phyloP scores from a whole-genome alignment of 2,888 invertebrate genomes.

The Anodontia alba region DNA sequence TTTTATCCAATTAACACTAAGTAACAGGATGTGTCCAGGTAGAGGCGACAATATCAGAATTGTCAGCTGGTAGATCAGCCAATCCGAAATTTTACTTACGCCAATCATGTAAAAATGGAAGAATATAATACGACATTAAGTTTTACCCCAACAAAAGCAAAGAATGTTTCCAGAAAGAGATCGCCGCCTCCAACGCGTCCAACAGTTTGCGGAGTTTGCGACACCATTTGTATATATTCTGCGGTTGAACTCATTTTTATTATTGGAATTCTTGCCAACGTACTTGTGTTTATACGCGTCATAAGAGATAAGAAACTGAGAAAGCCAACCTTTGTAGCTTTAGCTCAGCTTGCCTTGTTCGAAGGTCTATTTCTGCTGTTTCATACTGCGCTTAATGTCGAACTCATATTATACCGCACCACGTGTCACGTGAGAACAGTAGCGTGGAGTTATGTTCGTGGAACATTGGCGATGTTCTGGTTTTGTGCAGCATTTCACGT shows the following conservation, averaged over 20 bases:
- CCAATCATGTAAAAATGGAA: too few relatives aligned
- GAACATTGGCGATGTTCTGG: neutral
- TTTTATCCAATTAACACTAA: too few relatives aligned
- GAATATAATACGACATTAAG: neutral
- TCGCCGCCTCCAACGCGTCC: neutral
- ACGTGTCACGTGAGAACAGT: neutral
- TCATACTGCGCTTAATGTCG: neutral
- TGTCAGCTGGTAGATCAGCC: too few relatives aligned
- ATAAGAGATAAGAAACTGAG: neutral
- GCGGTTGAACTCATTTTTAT: neutral
- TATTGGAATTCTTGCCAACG: neutral
- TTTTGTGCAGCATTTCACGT: neutral
- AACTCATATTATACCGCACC: neutral
- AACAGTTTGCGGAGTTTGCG: neutral
- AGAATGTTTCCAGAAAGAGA: neutral
- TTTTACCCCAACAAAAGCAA: neutral
- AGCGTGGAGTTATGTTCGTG: neutral
- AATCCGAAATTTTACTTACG: too few relatives aligned
- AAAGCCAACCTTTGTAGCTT: neutral
- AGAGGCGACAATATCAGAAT: too few relatives aligned
- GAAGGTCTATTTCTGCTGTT: neutral
- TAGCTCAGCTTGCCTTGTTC: neutral
- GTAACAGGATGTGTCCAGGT: too few relatives aligned
- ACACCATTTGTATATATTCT: neutral
- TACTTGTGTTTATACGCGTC: neutral